A percentile compares a stretch with the other conserved stretches of the same genome.
phyloP scores from a whole-genome alignment of 2,888 invertebrate species.

The Mythimna impura region DNA sequence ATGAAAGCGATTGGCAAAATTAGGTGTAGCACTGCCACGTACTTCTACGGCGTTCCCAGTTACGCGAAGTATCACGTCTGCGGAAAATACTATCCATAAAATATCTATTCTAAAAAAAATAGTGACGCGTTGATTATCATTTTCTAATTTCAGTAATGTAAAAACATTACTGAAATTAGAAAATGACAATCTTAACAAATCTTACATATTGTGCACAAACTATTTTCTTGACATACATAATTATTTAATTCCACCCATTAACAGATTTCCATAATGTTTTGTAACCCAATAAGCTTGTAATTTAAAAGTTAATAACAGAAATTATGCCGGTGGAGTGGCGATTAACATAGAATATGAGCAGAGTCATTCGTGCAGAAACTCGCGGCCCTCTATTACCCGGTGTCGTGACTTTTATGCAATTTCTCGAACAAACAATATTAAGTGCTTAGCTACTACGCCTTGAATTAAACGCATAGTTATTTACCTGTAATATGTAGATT shows the following conservation, averaged over 20 bases:
- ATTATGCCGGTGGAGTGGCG: constrained; percentile 39
- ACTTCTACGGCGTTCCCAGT: too few relatives aligned
- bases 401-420: constrained; percentile 61
- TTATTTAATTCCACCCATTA: constrained; percentile 1
- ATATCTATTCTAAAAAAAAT: too few relatives aligned
- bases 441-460: constrained; percentile 11
- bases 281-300: constrained; percentile 48
- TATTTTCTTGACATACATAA: not conserved
- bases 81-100: not conserved
- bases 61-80: not conserved
- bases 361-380: constrained; percentile 69
- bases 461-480: constrained; percentile 10
- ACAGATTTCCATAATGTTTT: constrained; percentile 17
- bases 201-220: not conserved
- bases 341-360: constrained; percentile 65
- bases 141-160: too few relatives aligned
- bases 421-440: constrained; percentile 48
- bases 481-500: not conserved
- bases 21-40: constrained; percentile 14
- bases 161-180: not conserved
- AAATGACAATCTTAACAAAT: not conserved
- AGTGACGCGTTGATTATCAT: too few relatives aligned
- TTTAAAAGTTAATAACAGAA: constrained; percentile 50
- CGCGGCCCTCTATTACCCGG: constrained; percentile 42
- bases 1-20: too few relatives aligned